Percentiles rank a stretch among this genome's conserved stretches.
These are phyloP conservation scores for Cataglyphis livida DNA, from an alignment of 2,888 invertebrate genomes.

Conservation along the genomic window DNA sequence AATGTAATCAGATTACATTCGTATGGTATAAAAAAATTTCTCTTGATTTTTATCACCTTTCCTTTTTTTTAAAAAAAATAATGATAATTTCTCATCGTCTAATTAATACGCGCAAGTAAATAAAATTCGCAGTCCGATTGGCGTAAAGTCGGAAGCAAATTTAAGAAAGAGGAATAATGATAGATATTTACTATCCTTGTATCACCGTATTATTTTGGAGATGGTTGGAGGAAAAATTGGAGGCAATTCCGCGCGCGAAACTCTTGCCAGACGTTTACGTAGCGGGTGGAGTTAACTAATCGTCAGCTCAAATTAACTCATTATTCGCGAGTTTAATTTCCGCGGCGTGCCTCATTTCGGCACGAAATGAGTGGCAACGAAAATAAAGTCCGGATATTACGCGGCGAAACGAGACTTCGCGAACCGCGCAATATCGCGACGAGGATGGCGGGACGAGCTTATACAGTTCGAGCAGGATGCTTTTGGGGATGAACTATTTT, in stretches of 20 bases:
- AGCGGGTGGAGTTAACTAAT: constrained; percentile 40
- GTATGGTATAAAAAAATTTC: too few species aligned
- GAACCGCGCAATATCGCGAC: constrained; percentile 13
- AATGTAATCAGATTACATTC: not conserved
- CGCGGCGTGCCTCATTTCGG: constrained; percentile 37
- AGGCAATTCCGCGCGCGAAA: not conserved
- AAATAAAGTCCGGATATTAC: constrained; percentile 38
- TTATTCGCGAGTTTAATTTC: constrained; percentile 48
- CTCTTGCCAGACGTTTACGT: not conserved
- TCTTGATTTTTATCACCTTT: too few species aligned
- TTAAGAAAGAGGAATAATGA: not conserved
- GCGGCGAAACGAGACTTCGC: constrained; percentile 17
- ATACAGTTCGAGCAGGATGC: not conserved
- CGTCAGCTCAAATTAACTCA: constrained; percentile 49
- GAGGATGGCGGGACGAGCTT: not conserved
- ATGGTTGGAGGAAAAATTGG: constrained; percentile 22
- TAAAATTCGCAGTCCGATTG: not conserved
- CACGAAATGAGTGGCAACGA: constrained; percentile 15
- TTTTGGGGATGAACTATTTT: constrained; percentile 28
- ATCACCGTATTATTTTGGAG: not conserved
- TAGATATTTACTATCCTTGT: constrained; percentile 12
- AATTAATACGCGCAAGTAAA: not conserved
- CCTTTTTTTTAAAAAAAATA: not conserved
- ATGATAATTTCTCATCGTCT: not conserved
- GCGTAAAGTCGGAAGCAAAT: not conserved